Conservation (phyloP, 1,140 invertebrate genomes). For the Zaprionus nigranus region DNA sequence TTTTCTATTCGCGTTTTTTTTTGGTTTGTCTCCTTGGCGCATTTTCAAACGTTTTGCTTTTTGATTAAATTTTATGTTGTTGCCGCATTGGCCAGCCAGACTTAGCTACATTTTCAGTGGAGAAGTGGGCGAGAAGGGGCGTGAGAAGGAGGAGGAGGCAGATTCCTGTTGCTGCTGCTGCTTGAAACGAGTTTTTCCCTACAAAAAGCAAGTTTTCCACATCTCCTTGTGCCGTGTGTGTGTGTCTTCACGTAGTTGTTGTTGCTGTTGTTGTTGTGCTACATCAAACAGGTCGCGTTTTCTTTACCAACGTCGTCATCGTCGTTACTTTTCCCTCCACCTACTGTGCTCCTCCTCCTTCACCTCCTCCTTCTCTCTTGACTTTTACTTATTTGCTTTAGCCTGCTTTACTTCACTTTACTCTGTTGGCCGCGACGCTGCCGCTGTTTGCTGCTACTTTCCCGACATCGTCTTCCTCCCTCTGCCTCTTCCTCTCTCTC, state of each 20-base stretch:
- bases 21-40: slow-evolving; percentile 49
- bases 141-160: background rate
- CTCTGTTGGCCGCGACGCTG: slow-evolving; percentile 7
- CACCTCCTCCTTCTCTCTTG: background rate
- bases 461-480: slow-evolving; percentile 15
- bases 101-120: slow-evolving; percentile 70
- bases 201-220: slow-evolving; percentile 63
- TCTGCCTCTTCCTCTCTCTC: slow-evolving; percentile 6
- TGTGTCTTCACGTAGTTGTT: slow-evolving; percentile 33
- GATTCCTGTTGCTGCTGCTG: slow-evolving; percentile 41
- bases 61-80: slow-evolving; percentile 78
- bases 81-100: slow-evolving; percentile 39
- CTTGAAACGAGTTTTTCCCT: slow-evolving; percentile 76
- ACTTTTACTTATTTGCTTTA: slow-evolving; percentile 71
- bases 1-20: slow-evolving; percentile 6
- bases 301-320: slow-evolving; percentile 58
- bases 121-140: too few species aligned
- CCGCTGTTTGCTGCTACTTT: slow-evolving; percentile 17
- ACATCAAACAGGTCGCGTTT: slow-evolving; percentile 78
- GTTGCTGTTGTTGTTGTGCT: slow-evolving; percentile 27
- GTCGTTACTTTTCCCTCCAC: slow-evolving; percentile 47
- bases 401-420: slow-evolving; percentile 22
- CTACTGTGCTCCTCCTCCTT: background rate
- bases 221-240: slow-evolving; percentile 66
- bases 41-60: slow-evolving; percentile 78